These are phyloP conservation scores for Epinephelus coioides DNA, from an alignment of 2,797 vertebrate genomes.

Conservation along the genomic window DNA sequence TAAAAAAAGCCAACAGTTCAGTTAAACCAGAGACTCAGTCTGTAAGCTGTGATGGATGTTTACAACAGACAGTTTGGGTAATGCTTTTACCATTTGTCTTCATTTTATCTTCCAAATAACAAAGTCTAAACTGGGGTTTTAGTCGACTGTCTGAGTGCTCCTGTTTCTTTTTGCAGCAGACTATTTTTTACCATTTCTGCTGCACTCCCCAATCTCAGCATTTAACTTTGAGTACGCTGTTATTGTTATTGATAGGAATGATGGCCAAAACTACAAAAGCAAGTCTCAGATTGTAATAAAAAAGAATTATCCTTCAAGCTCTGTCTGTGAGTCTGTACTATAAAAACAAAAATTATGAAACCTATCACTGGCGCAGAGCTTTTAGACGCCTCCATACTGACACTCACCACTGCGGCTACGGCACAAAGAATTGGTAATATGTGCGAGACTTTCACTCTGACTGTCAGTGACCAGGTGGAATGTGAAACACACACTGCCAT, in stretches of 20 bases:
- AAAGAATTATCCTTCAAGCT: not conserved
- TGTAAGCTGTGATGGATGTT: constrained; percentile 19
- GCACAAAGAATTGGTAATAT: not conserved
- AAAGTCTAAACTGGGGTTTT: constrained; percentile 6
- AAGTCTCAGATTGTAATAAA: not conserved
- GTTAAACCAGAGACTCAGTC: constrained; percentile 4
- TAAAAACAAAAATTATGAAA: constrained; percentile 14
- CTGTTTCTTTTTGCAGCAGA: not conserved
- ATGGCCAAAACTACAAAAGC: constrained; percentile 9
- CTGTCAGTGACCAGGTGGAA: constrained; percentile 49
- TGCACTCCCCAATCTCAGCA: constrained; percentile 1
- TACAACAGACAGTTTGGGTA: constrained; percentile 9
- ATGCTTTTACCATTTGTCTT: constrained; percentile 23
- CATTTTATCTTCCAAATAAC: constrained; percentile 8
- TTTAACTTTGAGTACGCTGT: not conserved
- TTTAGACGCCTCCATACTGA: constrained; percentile 1
- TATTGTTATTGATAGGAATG: constrained; percentile 6
- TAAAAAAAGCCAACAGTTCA: not conserved
- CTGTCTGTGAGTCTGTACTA: not conserved
- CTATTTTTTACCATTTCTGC: not conserved
- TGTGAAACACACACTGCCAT: constrained; percentile 44
- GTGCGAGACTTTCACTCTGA: constrained; percentile 35
- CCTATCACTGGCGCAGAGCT: constrained; percentile 8
- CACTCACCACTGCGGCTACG: not conserved
- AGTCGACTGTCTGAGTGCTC: not conserved